Conservation (phyloP, 92 coral and sea anemone species). For the Actinostola sp. region DNA sequence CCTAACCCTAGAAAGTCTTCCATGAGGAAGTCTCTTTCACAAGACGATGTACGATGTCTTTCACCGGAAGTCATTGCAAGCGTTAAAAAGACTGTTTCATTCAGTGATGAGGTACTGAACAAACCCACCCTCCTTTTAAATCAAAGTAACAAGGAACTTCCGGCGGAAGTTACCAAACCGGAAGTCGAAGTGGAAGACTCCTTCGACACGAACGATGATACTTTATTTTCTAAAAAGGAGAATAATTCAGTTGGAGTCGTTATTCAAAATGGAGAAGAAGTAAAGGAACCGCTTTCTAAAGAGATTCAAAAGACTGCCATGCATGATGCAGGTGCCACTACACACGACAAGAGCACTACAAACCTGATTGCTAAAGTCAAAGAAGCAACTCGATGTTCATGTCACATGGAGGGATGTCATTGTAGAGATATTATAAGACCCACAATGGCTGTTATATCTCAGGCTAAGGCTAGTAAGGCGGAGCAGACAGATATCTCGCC, state of each 20-base stretch:
- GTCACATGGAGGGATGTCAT: conserved; percentile 63
- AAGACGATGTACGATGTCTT: conserved; percentile 54
- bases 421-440: conserved; percentile 82
- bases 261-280: conserved; percentile 83
- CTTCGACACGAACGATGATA: not conserved
- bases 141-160: not conserved
- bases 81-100: conserved; percentile 50
- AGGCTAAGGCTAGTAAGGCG: conserved; percentile 47
- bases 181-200: not conserved
- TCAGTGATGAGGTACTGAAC: conserved; percentile 44
- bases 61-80: conserved; percentile 42
- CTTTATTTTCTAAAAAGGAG: not conserved
- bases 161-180: not conserved
- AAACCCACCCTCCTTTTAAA: conserved; percentile 17
- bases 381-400: conserved; percentile 63
- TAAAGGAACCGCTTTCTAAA: conserved; percentile 35
- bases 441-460: conserved; percentile 63
- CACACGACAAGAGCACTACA: conserved; percentile 29
- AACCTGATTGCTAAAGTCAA: conserved; percentile 70
- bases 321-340: conserved; percentile 6
- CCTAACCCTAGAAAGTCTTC: conserved; percentile 41
- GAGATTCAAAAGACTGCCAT: conserved; percentile 26
- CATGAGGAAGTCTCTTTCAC: conserved; percentile 57
- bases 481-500: conserved; percentile 22
- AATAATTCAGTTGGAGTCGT: conserved; percentile 52